Evolutionary conservation across 2,888 invertebrate species (phyloP).

Genomic region (Kryphioiulus occultus): DNA sequence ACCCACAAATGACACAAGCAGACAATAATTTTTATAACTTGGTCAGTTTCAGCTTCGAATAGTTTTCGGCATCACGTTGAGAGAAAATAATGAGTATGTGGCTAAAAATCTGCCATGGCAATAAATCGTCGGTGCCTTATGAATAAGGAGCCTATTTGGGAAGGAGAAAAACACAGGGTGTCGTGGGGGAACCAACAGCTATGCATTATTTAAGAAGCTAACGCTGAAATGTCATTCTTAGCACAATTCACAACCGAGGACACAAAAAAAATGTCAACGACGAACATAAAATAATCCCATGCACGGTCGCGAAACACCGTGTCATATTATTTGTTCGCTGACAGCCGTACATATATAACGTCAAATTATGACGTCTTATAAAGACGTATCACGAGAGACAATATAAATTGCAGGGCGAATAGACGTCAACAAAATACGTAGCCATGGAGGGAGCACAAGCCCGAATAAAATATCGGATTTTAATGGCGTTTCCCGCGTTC

Average conservation of each 20-base stretch:
- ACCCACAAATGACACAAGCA: neutral
- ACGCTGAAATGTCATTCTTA: slow-evolving; percentile 17
- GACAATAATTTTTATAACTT: slow-evolving; percentile 16
- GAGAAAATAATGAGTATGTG: slow-evolving; percentile 28
- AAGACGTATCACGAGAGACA: neutral
- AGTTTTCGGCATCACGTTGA: neutral
- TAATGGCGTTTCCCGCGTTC: neutral
- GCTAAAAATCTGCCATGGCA: slow-evolving; percentile 21
- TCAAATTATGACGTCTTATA: slow-evolving; percentile 33
- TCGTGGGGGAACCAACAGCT: neutral
- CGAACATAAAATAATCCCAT: slow-evolving; percentile 4
- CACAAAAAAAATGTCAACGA: slow-evolving; percentile 10
- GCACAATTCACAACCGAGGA: neutral
- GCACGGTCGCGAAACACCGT: neutral
- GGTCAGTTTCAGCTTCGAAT: slow-evolving; percentile 8
- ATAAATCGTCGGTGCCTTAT: neutral
- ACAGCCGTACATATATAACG: slow-evolving; percentile 7
- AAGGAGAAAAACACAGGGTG: slow-evolving; percentile 1
- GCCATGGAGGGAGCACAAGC: neutral
- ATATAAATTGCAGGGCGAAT: neutral
- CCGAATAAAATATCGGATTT: neutral
- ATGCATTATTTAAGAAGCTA: slow-evolving; percentile 31
- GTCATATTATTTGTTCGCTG: slow-evolving; percentile 13
- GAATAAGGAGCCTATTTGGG: neutral
- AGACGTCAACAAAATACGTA: slow-evolving; percentile 6